Evolutionary conservation across 2,797 vertebrate species (phyloP).

Genomic region (Pempheris klunzingeri): DNA sequence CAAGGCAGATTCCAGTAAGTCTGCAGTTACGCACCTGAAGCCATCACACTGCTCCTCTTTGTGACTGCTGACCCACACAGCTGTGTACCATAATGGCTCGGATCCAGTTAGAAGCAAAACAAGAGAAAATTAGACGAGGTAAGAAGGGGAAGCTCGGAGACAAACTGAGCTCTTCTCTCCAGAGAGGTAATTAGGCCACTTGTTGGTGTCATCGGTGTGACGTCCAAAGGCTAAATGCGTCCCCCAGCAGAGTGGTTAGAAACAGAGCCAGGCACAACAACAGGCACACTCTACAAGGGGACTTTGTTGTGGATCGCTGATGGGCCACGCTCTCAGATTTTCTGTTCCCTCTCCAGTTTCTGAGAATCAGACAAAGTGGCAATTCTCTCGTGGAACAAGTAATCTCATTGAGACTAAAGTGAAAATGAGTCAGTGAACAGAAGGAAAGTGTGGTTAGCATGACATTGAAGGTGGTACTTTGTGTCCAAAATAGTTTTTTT

Average conservation of each 20-base stretch:
- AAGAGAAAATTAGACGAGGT: conserved; percentile 3
- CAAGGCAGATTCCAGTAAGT: neutral
- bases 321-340: conserved; percentile 42
- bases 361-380: conserved; percentile 65
- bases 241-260: conserved; percentile 48
- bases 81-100: neutral
- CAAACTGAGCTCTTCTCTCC: conserved; percentile 46
- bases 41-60: conserved; percentile 5
- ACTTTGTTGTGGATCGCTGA: conserved; percentile 58
- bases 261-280: conserved; percentile 58
- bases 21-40: conserved; percentile 28
- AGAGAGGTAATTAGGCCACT: conserved; percentile 73
- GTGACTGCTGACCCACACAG: conserved; percentile 8
- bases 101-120: conserved; percentile 24
- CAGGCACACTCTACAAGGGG: conserved; percentile 56
- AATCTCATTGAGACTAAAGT: conserved; percentile 53
- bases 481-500: conserved; percentile 8
- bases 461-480: conserved; percentile 42
- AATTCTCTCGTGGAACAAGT: conserved; percentile 65
- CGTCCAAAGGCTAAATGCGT: conserved; percentile 62
- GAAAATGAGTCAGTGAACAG: conserved; percentile 41
- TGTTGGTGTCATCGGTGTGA: conserved; percentile 67
- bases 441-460: conserved; percentile 10
- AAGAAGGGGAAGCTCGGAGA: conserved; percentile 19
- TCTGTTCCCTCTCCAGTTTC: conserved; percentile 69